These are phyloP conservation scores for Cassiopea andromeda DNA, from an alignment of 30 jellyfish, hydroid and myxozoan species.

Conservation along the genomic window DNA sequence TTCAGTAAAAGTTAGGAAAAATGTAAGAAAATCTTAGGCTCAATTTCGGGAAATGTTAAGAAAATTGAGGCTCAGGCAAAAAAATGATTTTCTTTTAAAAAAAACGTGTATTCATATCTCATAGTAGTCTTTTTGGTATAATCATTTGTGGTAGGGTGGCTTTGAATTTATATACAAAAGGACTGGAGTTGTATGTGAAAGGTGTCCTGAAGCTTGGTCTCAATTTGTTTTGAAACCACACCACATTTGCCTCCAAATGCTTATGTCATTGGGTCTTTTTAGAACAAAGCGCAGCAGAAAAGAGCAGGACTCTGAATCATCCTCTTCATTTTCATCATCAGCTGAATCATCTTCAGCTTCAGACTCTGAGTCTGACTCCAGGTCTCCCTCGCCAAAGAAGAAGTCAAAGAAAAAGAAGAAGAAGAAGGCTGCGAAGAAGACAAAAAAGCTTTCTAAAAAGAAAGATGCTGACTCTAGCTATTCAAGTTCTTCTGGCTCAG, in stretches of 20 bases:
- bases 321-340: constrained; percentile 48
- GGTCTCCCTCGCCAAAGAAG: constrained; percentile 59
- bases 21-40: no score
- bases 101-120: no score
- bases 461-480: constrained; percentile 46
- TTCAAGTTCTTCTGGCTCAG: constrained; percentile 46
- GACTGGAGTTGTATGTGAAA: no score
- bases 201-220: no score
- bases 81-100: no score
- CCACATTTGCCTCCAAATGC: background rate
- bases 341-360: constrained; percentile 26
- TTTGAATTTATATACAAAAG: no score
- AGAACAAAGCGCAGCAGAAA: constrained; percentile 30
- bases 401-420: constrained; percentile 46
- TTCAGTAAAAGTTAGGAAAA: no score
- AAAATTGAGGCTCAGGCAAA: no score
- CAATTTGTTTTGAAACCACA: no score
- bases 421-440: constrained; percentile 36
- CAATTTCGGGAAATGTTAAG: no score
- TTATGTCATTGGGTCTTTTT: background rate
- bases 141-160: no score
- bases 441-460: constrained; percentile 33
- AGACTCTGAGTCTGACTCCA: constrained; percentile 35
- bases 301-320: constrained; percentile 49
- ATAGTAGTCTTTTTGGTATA: no score